Evolutionary conservation across 2,113 vertebrate species (phyloP).

Genomic region (human): DNA sequence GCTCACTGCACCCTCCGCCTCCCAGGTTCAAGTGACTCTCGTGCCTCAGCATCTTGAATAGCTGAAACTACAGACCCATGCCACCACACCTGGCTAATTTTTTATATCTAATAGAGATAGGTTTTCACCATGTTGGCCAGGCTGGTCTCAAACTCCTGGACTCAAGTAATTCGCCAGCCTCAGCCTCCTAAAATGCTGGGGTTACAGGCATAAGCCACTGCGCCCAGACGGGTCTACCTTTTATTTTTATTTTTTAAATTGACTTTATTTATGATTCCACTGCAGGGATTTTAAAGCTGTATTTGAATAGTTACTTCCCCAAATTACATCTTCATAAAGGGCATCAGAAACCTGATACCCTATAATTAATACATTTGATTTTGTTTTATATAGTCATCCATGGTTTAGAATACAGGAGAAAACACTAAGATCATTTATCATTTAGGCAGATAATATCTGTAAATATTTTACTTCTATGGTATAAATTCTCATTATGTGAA

Average conservation of each 20-base stretch:
- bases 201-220: too few relatives aligned
- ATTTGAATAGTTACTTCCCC: not conserved
- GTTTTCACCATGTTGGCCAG: too few relatives aligned
- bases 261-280: not conserved
- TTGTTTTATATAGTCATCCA: not conserved
- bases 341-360: not conserved
- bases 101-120: too few relatives aligned
- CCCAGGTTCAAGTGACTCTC: too few relatives aligned
- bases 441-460: not conserved
- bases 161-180: too few relatives aligned
- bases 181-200: too few relatives aligned
- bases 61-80: too few relatives aligned
- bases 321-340: not conserved
- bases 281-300: not conserved
- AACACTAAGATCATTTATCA: not conserved
- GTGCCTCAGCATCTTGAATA: too few relatives aligned
- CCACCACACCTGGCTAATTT: too few relatives aligned
- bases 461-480: not conserved
- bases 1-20: too few relatives aligned
- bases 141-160: too few relatives aligned
- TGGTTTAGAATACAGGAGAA: not conserved
- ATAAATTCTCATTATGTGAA: not conserved
- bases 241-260: not conserved
- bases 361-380: not conserved
- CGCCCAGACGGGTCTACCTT: too few relatives aligned